Base-by-base conservation (phyloP, 2,888 invertebrate genomes). In the Volucella inanis region DNA sequence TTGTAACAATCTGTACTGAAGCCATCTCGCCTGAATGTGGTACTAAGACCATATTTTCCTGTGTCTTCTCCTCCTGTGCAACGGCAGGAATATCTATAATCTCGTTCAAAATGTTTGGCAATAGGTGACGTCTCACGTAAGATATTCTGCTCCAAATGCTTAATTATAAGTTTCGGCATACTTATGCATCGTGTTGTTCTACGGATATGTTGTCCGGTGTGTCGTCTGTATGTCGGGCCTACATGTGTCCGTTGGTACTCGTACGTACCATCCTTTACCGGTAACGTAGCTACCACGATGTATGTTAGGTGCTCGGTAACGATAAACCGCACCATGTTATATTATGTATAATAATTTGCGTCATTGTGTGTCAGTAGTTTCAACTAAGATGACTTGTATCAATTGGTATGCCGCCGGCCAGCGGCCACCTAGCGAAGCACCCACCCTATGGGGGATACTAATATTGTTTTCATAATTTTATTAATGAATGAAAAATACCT, bases 381-480 rank as follows among this genome's bases (percentile, higher is more conserved):
- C 59, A 67, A 74, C 31, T 31, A 31, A 68, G 61, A 80, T 80
- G 80, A 80, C 80, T 80, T 80, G 49, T 74, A 67, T 74, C 80
- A 74, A 15, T 67, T 67, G 72, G 74, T 62, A 67, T 81, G 76
- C 77, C 49, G 71, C 67, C 45, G 31, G 54, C 22, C 3, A 43
- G 47, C 50, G 14, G 41, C 62, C 64, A 62, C 62, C 22, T 38
- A 31, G 18, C 15, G 39, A 54, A 14, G 31, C 54, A 10, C 59
- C 47, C 45, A 61, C 55, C 62, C 62, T 61, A 55, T 22, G 59
- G 68, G 68, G 68, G 70, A 39, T 75, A 39, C 61, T 50, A 72
- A 85, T 81, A 85, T 85, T 85, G 81, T 81, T 81, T 85, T 81
- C 72, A 85, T 85, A 85, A 85, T 81, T 85, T 85, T 85, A 85